Percentiles rank a stretch among this genome's conserved stretches.
Evolutionary conservation across 2,113 vertebrate species (phyloP).

Genomic region (Pelodiscus sinensis): DNA sequence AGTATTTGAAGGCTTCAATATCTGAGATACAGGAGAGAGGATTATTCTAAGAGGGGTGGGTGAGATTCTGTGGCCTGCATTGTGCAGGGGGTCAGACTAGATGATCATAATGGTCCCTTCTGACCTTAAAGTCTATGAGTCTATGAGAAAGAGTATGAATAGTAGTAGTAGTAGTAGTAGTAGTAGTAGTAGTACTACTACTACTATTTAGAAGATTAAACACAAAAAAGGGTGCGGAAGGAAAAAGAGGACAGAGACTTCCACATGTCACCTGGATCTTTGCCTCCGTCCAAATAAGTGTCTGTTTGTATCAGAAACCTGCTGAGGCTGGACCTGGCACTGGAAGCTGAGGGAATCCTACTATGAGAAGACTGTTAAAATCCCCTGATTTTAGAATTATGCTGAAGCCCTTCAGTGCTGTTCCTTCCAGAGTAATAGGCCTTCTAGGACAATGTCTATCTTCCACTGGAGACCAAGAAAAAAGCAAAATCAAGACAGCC

Average conservation of each 20-base stretch:
- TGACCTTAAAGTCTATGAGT: too few relatives aligned
- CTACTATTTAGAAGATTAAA: not conserved
- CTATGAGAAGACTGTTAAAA: not conserved
- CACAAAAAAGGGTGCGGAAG: not conserved
- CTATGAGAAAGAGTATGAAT: too few relatives aligned
- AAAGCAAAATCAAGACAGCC: not conserved
- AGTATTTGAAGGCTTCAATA: too few relatives aligned
- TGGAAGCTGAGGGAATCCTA: not conserved
- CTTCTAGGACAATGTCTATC: too few relatives aligned
- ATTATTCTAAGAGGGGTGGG: too few relatives aligned
- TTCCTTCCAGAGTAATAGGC: not conserved
- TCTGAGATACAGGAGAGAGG: too few relatives aligned
- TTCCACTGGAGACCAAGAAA: not conserved
- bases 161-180: too few relatives aligned
- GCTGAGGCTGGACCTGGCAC: not conserved
- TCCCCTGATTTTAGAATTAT: not conserved
- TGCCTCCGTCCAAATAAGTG: not conserved
- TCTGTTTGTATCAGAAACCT: not conserved
- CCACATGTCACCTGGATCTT: not conserved
- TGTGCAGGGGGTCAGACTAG: too few relatives aligned
- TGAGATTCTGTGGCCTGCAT: too few relatives aligned
- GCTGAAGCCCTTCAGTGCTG: not conserved
- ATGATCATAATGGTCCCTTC: too few relatives aligned
- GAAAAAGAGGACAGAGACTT: not conserved
- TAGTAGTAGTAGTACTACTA: too few relatives aligned